Evolutionary conservation across 64 coral and sea anemone species (phyloP).

Genomic region (Trachythela sp.): DNA sequence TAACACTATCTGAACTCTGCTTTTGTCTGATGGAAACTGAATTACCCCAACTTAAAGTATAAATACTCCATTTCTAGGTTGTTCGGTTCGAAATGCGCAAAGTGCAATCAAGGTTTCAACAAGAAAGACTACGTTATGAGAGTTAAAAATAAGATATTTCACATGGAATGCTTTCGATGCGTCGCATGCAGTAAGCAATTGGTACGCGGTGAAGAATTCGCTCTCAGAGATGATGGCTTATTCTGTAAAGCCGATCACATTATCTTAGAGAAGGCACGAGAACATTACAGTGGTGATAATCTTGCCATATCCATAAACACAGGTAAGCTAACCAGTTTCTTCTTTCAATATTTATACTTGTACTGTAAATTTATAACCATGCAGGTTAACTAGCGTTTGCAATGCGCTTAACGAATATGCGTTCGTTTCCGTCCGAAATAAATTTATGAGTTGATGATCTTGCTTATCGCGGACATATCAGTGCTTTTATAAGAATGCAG

Average conservation of each 20-base stretch:
- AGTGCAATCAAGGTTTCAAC: conserved; percentile 82
- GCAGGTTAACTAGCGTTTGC: background rate
- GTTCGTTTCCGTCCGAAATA: background rate
- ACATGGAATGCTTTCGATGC: conserved; percentile 99
- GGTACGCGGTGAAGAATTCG: conserved; percentile 88
- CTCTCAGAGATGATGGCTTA: conserved; percentile 81
- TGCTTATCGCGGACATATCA: conserved; percentile 11
- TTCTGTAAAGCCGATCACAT: conserved; percentile 98
- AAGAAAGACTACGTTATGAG: conserved; percentile 97
- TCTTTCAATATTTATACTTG: background rate
- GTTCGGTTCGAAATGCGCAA: conserved; percentile 96
- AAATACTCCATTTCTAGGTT: conserved; percentile 45
- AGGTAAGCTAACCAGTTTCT: background rate
- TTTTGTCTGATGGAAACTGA: background rate
- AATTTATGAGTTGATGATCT: background rate
- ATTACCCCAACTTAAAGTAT: background rate
- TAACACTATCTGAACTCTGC: background rate
- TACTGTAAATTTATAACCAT: background rate
- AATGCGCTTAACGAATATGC: background rate
- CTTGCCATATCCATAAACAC: background rate
- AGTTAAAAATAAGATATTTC: conserved; percentile 91
- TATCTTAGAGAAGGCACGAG: conserved; percentile 93
- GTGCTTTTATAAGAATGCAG: background rate
- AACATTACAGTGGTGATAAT: background rate
- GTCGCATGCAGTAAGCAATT: conserved; percentile 92